Evolutionary conservation across 2,888 invertebrate species (phyloP), one percentile per base, ranked within the genome.

Genomic region (Epirrhoe alternata): DNA sequence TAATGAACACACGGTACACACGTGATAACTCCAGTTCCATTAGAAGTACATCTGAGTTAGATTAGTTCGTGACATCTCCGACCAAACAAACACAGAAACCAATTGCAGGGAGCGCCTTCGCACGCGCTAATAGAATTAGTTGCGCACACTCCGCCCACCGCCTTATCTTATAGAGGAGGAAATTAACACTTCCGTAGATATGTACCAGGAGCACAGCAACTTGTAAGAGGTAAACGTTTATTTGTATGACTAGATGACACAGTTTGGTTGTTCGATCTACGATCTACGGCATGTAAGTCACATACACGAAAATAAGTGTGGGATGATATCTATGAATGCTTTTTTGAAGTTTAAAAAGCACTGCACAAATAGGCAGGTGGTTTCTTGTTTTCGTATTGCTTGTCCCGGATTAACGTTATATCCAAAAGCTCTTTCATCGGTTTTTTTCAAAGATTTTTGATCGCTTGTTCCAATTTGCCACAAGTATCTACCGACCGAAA

Each of bases 71-170:
- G 50, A 64, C 58, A 24, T 42, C 56, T 42, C 49, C 64, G 7
- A 54, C 14, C 31, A 49, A 49, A 6, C 58, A 59, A 31, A 16
- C 33, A 6, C 38, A 24, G 50, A 17, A 45, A 55, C 65, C 55
- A 51, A 60, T 61, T 52, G 55, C 55, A 56, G 24, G 55, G 50
- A 51, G 52, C 14, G 30, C 51, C 45, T 38, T 62, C 42, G 38
- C 24, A 55, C 61, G 47, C 45, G 42, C 55, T 65, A 65, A 61
- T 66, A 54, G 45, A 57, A 61, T 61, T 55, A 61, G 35, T 61
- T 51, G 61, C 35, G 61, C 45, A 56, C 56, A 47, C 56, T 16
- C 51, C 45, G 51, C 45, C 38, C 56, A 38, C 38, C 45, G 49
- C 59, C 51, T 38, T 59, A 52, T 55, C 61, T 61, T 56, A 45